Evolutionary conservation across 2,113 vertebrate genomes (phyloP).

Genomic region (Chaenocephalus aceratus): DNA sequence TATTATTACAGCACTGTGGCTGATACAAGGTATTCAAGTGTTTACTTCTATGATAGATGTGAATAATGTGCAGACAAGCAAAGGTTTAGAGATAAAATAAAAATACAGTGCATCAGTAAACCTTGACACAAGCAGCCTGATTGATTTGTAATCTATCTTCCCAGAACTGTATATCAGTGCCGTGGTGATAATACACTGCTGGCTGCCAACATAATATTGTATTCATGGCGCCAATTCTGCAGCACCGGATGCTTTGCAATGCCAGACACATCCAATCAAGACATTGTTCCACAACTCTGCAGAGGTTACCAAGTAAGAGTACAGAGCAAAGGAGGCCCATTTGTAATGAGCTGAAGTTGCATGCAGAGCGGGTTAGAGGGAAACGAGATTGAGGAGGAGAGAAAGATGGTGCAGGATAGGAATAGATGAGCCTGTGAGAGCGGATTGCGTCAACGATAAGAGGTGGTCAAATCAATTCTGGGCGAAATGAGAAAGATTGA

Average conservation of each 20-base stretch:
- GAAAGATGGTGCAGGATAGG: conserved; percentile 41
- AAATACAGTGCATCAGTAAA: conserved; percentile 1
- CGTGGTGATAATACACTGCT: conserved; percentile 31
- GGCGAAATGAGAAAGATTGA: conserved; percentile 81
- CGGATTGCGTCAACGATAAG: conserved; percentile 60
- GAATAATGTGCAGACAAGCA: neutral
- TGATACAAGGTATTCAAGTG: conserved; percentile 19
- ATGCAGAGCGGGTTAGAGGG: conserved; percentile 33
- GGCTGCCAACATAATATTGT: conserved; percentile 42
- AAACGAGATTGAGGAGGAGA: conserved; percentile 42
- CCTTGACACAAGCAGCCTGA: conserved; percentile 5
- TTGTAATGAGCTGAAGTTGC: conserved; percentile 67
- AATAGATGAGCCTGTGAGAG: conserved; percentile 39
- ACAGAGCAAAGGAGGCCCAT: conserved; percentile 48
- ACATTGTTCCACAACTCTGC: conserved; percentile 63
- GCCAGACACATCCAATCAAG: conserved; percentile 71
- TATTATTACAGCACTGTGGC: conserved; percentile 17
- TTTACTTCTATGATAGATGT: conserved; percentile 1
- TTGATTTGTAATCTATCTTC: conserved; percentile 35
- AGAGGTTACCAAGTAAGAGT: conserved; percentile 55
- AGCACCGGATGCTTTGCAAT: conserved; percentile 62
- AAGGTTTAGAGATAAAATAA: neutral
- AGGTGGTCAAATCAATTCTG: conserved; percentile 76
- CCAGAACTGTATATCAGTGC: conserved; percentile 24
- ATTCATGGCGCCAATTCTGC: conserved; percentile 56